These are phyloP conservation scores for Callimorpha dominula DNA, from an alignment of 2,888 invertebrate species.

Conservation along the genomic window DNA sequence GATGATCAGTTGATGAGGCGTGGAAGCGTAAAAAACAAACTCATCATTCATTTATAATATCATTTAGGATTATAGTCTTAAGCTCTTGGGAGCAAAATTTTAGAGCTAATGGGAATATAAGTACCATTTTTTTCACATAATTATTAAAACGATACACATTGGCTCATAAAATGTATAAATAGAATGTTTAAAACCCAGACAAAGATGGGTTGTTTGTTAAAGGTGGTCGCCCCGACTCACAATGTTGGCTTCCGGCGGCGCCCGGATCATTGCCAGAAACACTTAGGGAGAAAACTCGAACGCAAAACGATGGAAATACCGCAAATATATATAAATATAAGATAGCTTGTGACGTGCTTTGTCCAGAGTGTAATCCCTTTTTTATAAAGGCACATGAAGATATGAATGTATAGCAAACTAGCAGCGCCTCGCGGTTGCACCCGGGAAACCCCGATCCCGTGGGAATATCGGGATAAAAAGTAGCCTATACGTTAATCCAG, in stretches of 20 bases:
- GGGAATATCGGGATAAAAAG: too few relatives aligned
- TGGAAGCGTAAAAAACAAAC: neutral
- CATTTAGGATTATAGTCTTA: neutral
- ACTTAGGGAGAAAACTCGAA: slow-evolving; percentile 63
- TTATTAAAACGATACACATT: neutral
- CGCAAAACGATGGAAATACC: slow-evolving; percentile 29
- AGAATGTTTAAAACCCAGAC: slow-evolving; percentile 52
- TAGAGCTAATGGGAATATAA: too few relatives aligned
- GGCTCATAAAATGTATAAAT: neutral
- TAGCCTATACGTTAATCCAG: too few relatives aligned
- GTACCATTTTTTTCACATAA: neutral
- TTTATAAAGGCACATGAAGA: neutral
- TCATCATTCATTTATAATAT: too few relatives aligned
- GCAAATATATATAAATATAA: slow-evolving; percentile 17
- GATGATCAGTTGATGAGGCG: neutral
- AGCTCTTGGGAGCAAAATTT: too few relatives aligned
- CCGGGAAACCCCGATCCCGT: too few relatives aligned
- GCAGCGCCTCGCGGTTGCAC: too few relatives aligned
- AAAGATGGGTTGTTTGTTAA: slow-evolving; percentile 64
- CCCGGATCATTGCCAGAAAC: slow-evolving; percentile 76
- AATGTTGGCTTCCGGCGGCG: slow-evolving; percentile 82
- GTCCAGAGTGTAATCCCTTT: neutral
- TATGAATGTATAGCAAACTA: neutral
- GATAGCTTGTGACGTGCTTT: neutral
- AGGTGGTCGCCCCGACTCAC: slow-evolving; percentile 75